Conservation (phyloP, 2,888 invertebrate species). For the Stenotaenia linearis region DNA sequence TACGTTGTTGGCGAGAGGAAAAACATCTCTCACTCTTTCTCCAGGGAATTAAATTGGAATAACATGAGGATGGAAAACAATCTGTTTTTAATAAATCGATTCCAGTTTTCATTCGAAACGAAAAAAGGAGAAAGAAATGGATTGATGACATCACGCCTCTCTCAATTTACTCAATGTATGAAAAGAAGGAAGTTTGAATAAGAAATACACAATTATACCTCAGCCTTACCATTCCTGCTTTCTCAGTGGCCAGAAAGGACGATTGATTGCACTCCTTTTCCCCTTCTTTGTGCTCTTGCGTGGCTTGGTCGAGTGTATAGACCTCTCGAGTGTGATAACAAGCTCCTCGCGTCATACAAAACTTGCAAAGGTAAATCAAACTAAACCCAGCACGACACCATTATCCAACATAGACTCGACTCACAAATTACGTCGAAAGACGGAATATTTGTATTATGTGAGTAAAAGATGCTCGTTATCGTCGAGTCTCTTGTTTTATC, state of each 20-base stretch:
- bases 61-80: constrained; percentile 24
- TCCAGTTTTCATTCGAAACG: neutral
- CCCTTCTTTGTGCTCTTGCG: constrained; percentile 11
- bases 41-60: constrained; percentile 21
- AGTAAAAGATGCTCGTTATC: constrained; percentile 16
- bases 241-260: neutral
- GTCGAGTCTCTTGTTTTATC: constrained; percentile 1
- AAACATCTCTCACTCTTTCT: constrained; percentile 11
- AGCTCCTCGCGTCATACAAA: constrained; percentile 2
- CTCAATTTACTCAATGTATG: neutral
- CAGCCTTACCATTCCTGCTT: neutral
- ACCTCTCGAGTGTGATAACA: constrained; percentile 26
- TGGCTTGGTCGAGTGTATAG: neutral
- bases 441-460: neutral
- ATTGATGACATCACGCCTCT: neutral
- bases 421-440: neutral
- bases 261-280: neutral
- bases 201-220: neutral
- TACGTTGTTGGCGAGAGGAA: neutral
- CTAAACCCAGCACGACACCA: neutral
- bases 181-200: neutral
- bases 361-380: neutral
- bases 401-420: neutral
- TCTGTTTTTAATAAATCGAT: constrained; percentile 26
- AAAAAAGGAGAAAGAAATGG: neutral